phyloP scores from a whole-genome alignment of 2,888 invertebrate genomes.

The Drosophila hawaiiensis region DNA sequence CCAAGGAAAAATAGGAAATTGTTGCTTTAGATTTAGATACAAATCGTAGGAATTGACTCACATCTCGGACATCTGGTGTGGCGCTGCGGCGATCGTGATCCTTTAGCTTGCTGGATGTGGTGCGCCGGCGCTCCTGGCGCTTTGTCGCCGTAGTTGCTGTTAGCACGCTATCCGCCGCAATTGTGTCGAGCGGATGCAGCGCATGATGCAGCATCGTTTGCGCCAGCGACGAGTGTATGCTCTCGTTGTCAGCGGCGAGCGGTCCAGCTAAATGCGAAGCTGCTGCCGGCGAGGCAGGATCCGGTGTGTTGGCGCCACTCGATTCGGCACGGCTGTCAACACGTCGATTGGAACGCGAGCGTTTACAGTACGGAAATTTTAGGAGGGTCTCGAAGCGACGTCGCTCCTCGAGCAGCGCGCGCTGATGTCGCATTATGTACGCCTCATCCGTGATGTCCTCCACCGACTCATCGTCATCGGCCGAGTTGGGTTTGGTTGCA shows the following conservation, averaged over 20 bases:
- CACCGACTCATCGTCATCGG: conserved; percentile 83
- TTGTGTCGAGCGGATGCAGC: conserved; percentile 77
- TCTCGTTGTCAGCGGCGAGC: conserved; percentile 82
- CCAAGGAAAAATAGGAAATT: neutral
- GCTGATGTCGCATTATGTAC: conserved; percentile 90
- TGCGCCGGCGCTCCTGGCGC: conserved; percentile 83
- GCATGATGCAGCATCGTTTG: conserved; percentile 66
- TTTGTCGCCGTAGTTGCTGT: conserved; percentile 38
- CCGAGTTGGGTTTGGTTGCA: neutral
- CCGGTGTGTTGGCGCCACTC: conserved; percentile 91
- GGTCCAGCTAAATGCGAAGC: conserved; percentile 77
- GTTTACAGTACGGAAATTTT: conserved; percentile 85
- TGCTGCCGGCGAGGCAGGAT: conserved; percentile 89
- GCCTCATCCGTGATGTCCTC: conserved; percentile 94
- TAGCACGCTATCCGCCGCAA: conserved; percentile 53
- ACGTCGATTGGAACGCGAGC: conserved; percentile 88
- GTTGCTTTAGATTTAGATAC: neutral
- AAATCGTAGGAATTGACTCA: conserved; percentile 36
- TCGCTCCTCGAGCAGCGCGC: conserved; percentile 89
- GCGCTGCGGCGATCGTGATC: conserved; percentile 85
- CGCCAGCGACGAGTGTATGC: conserved; percentile 84
- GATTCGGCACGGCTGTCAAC: conserved; percentile 89
- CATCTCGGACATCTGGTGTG: conserved; percentile 86
- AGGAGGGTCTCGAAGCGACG: conserved; percentile 87
- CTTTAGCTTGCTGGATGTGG: conserved; percentile 82